phyloP scores from a whole-genome alignment of 1,140 invertebrate genomes.

The Brachionus plicatilis region DNA sequence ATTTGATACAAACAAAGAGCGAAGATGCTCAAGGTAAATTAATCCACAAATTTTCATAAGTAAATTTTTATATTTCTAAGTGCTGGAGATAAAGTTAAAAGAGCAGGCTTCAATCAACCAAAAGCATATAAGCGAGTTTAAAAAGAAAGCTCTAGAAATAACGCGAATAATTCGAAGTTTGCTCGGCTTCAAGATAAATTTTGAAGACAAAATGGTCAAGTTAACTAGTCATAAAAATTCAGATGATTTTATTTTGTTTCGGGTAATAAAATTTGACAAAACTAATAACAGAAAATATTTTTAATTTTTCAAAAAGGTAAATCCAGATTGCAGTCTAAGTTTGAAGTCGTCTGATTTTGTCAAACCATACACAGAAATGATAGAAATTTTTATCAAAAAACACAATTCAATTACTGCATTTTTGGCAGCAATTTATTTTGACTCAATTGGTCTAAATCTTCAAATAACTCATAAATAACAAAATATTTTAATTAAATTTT shows the following conservation, averaged over 20 bases:
- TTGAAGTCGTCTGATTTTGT: conserved; percentile 6
- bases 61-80: background rate
- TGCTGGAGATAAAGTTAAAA: conserved; percentile 15
- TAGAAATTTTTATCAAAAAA: conserved; percentile 26
- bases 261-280: background rate
- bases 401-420: conserved; percentile 10
- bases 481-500: background rate
- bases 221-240: conserved; percentile 9
- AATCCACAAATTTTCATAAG: background rate
- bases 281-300: background rate
- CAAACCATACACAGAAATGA: background rate
- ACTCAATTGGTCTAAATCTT: background rate
- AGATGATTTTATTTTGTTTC: conserved; percentile 8
- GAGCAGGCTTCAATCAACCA: conserved; percentile 9
- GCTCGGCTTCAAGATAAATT: conserved; percentile 19
- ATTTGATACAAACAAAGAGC: background rate
- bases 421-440: conserved; percentile 35
- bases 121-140: conserved; percentile 13
- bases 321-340: conserved; percentile 14
- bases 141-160: conserved; percentile 33
- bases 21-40: background rate
- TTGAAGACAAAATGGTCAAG: conserved; percentile 31
- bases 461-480: background rate
- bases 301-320: background rate
- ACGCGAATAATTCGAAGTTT: background rate